Conservation (phyloP, 1,140 invertebrate genomes). For the Acyrthosiphon pisum region DNA sequence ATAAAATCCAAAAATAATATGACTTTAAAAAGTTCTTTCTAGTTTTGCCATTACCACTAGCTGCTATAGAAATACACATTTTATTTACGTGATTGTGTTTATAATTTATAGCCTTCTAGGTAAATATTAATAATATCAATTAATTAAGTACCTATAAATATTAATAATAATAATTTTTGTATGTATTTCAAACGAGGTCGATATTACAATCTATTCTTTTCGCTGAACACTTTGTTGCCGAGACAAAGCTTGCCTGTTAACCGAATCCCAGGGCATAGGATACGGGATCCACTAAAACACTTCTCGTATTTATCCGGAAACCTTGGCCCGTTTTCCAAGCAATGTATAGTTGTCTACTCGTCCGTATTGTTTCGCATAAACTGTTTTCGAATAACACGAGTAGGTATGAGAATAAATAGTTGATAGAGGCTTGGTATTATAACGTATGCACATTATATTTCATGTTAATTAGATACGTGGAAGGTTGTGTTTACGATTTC, state of each 20-base stretch:
- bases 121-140: background rate
- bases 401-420: background rate
- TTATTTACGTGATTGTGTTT: background rate
- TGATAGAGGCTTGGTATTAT: background rate
- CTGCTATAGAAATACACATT: background rate
- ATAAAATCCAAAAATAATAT: background rate
- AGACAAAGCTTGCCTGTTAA: too few species aligned
- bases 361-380: background rate
- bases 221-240: too few species aligned
- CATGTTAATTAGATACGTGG: background rate
- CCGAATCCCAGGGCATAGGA: too few species aligned
- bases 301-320: background rate
- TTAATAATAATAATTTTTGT: background rate
- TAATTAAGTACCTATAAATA: too few species aligned
- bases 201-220: background rate
- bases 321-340: background rate
- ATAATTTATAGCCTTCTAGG: background rate
- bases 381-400: background rate
- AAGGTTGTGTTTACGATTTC: background rate
- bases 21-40: background rate
- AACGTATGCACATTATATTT: background rate
- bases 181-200: background rate
- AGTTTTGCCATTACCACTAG: too few species aligned
- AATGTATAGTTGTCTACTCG: background rate
- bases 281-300: background rate